phyloP scores from a whole-genome alignment of 2,888 invertebrate species.

The Unio pictorum region DNA sequence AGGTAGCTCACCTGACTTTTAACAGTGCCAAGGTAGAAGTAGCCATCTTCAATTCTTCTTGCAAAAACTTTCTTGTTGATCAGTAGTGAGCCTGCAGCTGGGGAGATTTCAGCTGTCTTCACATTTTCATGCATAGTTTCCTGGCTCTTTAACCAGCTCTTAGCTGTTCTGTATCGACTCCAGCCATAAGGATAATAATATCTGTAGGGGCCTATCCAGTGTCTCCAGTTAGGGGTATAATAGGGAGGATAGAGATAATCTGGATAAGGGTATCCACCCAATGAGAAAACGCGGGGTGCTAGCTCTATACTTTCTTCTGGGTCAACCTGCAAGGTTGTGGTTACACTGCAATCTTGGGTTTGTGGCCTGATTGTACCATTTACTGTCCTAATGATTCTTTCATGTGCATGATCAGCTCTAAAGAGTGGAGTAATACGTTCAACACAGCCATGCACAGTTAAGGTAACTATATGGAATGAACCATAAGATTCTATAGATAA shows the following conservation, averaged over 20 bases:
- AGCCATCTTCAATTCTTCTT: conserved; percentile 66
- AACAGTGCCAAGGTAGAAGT: conserved; percentile 67
- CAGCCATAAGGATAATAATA: conserved; percentile 56
- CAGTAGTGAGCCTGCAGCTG: conserved; percentile 67
- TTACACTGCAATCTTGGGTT: conserved; percentile 55
- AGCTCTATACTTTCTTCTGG: conserved; percentile 51
- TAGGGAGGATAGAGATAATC: conserved; percentile 15
- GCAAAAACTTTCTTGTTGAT: conserved; percentile 67
- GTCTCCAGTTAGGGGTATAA: conserved; percentile 29
- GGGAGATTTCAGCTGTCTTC: conserved; percentile 44
- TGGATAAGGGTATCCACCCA: conserved; percentile 18
- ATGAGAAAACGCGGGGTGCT: conserved; percentile 31
- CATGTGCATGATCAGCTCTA: conserved; percentile 56
- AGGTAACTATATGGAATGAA: conserved; percentile 64
- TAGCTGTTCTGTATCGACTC: conserved; percentile 62
- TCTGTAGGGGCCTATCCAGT: conserved; percentile 39
- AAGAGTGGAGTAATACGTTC: conserved; percentile 67
- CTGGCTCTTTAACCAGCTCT: conserved; percentile 56
- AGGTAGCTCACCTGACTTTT: conserved; percentile 65
- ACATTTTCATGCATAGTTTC: conserved; percentile 48
- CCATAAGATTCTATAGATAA: conserved; percentile 68
- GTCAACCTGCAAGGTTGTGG: conserved; percentile 56
- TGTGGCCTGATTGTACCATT: conserved; percentile 55
- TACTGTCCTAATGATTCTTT: conserved; percentile 59
- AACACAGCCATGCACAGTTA: conserved; percentile 64